Evolutionary conservation across 2,888 invertebrate genomes (phyloP), one percentile per base, ranked within the genome.

Genomic region (Drosophila mayaguana): DNA sequence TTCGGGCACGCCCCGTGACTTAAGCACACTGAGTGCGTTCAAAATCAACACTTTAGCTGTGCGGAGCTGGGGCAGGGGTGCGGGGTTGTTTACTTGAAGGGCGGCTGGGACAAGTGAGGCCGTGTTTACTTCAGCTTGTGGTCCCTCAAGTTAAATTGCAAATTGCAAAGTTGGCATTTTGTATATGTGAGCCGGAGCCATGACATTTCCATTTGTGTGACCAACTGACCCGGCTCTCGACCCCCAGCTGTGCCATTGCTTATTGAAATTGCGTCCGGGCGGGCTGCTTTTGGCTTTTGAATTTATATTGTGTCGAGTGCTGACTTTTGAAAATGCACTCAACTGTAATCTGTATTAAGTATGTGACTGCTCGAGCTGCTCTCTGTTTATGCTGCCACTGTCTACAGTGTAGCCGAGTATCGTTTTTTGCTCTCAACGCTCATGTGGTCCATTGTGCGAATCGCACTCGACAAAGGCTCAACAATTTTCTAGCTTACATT

Each of bases 321-420:
- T 82, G 83, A 85, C 86, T 88, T 88, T 82, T 88, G 72, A 63
- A 84, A 85, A 89, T 89, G 78, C 83, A 88, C 86, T 89, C 88
- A 89, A 80, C 88, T 85, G 78, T 85, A 88, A 80, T 83, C 71
- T 80, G 61, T 80, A 85, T 85, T 83, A 80, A 79, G 81, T 83
- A 70, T 86, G 68, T 67, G 78, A 69, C 74, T 62, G 32, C 59
- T 57, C 54, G 38, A 28, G 42, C 42, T 16, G 14, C 20, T 12
- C 32, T 32, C 28, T 65, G 36, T 54, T 14, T 53, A 34, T 43
- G 20, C 5, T 36, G 18, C 20, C 16, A 18, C 32, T 36, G 14
- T 40, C 28, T 38, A 25, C 45, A 16, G 0, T 50, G 32, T 67
- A 43, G 32, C 48, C 50, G 25, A 53, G 40, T 57, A 61, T 63